These are phyloP conservation scores for Drosophila robusta DNA, from an alignment of 2,888 invertebrate species.

Conservation along the genomic window DNA sequence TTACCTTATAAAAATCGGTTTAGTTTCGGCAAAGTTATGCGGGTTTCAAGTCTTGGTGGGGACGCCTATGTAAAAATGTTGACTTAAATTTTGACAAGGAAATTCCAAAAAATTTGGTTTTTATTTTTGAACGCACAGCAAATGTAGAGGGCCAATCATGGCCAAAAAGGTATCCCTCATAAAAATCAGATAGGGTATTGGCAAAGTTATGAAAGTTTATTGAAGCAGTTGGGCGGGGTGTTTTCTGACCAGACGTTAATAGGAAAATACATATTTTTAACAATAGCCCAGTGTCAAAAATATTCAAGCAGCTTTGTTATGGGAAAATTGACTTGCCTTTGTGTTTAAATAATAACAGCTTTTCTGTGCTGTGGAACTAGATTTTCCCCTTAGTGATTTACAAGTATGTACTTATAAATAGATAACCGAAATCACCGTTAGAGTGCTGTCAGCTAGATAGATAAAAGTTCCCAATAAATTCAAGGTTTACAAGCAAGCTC, in stretches of 20 bases:
- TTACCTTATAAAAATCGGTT: too few relatives aligned
- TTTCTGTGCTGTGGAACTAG: slow-evolving; percentile 9
- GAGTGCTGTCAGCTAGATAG: slow-evolving; percentile 41
- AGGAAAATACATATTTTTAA: neutral
- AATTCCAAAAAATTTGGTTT: too few relatives aligned
- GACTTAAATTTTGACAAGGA: too few relatives aligned
- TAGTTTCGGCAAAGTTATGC: too few relatives aligned
- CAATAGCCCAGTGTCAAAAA: neutral
- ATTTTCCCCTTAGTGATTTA: slow-evolving; percentile 29
- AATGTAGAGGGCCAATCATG: neutral
- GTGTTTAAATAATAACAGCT: slow-evolving; percentile 10
- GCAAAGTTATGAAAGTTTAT: neutral
- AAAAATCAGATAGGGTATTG: neutral
- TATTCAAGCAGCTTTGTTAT: neutral
- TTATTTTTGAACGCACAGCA: neutral
- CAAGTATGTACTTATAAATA: slow-evolving; percentile 17
- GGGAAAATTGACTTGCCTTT: slow-evolving; percentile 14
- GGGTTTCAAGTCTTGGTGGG: too few relatives aligned
- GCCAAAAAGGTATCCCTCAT: neutral
- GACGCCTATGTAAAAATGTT: too few relatives aligned
- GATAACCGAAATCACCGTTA: slow-evolving; percentile 40
- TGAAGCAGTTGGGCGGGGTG: too few relatives aligned
- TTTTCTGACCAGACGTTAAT: neutral
- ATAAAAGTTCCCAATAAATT: slow-evolving; percentile 55
- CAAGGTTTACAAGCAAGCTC: slow-evolving; percentile 38